Evolutionary conservation across 2,113 vertebrate species (phyloP).

Genomic region (Channa maculata): DNA sequence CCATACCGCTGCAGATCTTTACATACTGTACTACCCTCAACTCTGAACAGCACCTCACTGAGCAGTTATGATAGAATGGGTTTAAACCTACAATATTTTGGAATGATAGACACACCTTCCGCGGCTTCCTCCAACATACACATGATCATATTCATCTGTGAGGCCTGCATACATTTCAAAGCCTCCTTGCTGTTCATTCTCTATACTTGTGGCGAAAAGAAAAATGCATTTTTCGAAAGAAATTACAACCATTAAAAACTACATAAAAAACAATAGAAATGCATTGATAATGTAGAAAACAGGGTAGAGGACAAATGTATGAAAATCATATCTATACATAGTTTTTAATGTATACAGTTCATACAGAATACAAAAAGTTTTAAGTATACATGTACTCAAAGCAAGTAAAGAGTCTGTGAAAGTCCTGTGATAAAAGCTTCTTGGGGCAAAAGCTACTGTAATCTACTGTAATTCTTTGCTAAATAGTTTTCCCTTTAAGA

Average conservation of each 20-base stretch:
- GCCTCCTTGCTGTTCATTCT: background rate
- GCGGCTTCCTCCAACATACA: background rate
- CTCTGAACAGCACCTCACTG: background rate
- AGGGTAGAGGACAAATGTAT: constrained; percentile 54
- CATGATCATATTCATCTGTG: background rate
- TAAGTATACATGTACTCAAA: constrained; percentile 43
- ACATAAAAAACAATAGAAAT: constrained; percentile 43
- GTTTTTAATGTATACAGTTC: constrained; percentile 55
- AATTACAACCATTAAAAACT: constrained; percentile 10
- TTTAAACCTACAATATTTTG: constrained; percentile 1
- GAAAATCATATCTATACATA: constrained; percentile 59
- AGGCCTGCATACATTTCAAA: background rate
- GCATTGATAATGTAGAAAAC: constrained; percentile 64
- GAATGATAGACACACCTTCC: background rate
- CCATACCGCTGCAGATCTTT: constrained; percentile 6
- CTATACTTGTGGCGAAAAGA: background rate
- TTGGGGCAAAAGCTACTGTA: background rate
- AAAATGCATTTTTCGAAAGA: background rate
- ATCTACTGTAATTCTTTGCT: constrained; percentile 21
- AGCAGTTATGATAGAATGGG: background rate
- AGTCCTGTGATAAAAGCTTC: constrained; percentile 28
- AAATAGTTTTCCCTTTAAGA: constrained; percentile 29
- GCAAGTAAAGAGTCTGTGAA: constrained; percentile 49
- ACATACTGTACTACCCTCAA: background rate
- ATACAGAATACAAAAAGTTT: constrained; percentile 68